Base-by-base conservation (phyloP, 2,888 invertebrate genomes). In the Plusia festucae region DNA sequence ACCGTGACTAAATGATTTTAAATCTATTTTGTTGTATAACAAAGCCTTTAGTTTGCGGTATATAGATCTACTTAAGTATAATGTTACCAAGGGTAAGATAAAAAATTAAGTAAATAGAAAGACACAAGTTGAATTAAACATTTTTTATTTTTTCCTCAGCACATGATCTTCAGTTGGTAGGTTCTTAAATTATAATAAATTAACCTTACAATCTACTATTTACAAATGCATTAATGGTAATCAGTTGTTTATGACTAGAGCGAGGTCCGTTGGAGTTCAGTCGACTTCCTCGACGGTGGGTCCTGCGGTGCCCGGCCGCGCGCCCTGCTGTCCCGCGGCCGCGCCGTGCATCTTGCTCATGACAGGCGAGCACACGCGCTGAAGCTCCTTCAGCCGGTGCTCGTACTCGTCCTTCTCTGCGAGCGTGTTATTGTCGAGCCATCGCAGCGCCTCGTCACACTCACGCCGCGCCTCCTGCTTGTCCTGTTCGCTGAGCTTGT, bases 381-480 rank as follows among this genome's bases (percentile, higher is more conserved):
- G 96, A 34, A 97, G 67, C 66, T 97, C 96, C 73, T 96, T 95
- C 74, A 96, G 84, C 75, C 95, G 95, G 80, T 96, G 94, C 68
- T 97, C 96, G 81, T 94, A 96, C 85, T 96, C 97, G 8, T 96
- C 97, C 84, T 95, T 96, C 64, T 96, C 97, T 8, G 96, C 97
- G 77, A 95, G 92, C 44, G 94, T 95, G 91, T 96, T 97, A 84
- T 93, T 90, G 86, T 97, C 97, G 75, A 98, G 90, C 98, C 98
- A 98, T 67, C 93, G 93, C 57, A 97, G 86, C 22, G 96, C 93
- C 49, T 96, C 96, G 8, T 96, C 96, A 79, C 96, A 97, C 70
- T 93, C 92, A 1, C 84, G 88, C 13, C 89, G 85, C 0, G 93
- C 93, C 60, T 82, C 85, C n/a, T 96, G 96, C 86, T 96, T 97